Evolutionary conservation across 2,888 invertebrate species (phyloP).

Genomic region (Criorhina ranunculi): DNA sequence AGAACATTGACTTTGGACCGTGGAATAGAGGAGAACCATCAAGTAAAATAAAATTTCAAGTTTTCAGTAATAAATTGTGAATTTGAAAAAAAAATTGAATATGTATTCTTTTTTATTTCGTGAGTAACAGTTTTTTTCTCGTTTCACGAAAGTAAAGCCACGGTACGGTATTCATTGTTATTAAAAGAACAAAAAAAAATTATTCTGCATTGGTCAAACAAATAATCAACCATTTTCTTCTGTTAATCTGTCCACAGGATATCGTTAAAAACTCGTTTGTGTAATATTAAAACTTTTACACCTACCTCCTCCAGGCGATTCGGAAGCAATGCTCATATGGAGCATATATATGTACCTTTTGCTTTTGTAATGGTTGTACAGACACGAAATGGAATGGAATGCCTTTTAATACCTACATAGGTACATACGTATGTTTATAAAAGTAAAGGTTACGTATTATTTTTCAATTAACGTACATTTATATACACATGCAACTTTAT

Average conservation of each 20-base stretch:
- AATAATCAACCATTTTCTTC: constrained; percentile 18
- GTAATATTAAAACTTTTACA: neutral
- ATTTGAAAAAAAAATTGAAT: too few species aligned
- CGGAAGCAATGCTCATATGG: too few species aligned
- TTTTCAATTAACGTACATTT: neutral
- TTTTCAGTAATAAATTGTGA: too few species aligned
- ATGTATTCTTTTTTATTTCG: too few species aligned
- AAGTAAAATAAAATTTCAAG: too few species aligned
- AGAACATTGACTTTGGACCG: too few species aligned
- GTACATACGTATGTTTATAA: neutral
- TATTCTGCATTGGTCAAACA: constrained; percentile 2
- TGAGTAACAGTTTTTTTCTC: neutral
- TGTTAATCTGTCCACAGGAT: constrained; percentile 29
- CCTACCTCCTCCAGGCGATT: neutral
- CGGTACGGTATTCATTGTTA: neutral
- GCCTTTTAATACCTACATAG: neutral
- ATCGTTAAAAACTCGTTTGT: constrained; percentile 25
- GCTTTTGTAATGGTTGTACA: too few species aligned
- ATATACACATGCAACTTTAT: neutral
- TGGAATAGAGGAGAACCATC: too few species aligned
- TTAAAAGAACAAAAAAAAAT: neutral
- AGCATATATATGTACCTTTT: neutral
- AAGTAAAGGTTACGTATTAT: neutral
- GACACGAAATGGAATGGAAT: too few species aligned
- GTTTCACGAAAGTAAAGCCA: too few species aligned